Base-by-base conservation (phyloP, 2,888 invertebrate species). In the Eristalinus aeneus region DNA sequence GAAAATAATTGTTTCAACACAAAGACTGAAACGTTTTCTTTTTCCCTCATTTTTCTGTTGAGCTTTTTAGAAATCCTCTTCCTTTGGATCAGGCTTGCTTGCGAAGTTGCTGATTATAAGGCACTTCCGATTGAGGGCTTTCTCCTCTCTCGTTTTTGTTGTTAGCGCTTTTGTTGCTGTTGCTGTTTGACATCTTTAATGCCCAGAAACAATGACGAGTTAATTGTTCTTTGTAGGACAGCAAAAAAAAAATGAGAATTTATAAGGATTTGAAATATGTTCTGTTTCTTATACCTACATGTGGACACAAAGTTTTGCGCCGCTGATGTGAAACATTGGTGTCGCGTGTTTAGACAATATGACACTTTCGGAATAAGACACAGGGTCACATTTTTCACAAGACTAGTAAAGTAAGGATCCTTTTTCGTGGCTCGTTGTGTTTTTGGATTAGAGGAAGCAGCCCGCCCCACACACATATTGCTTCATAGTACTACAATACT, bases 1-100 rank as follows among this genome's bases (percentile, higher is more conserved):
- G 85, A 85, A 46, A 85, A 80, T 85, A 85, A 85, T 85, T 85
- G 85, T 85, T 85, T 80, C 68, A 20, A 79, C 85, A 80, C 73
- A 80, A 75, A 68, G 67, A 58, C 53, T 53, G 75, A 56, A 65
- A 32, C n/a, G 11, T 27, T 75, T 68, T 63, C 67, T 36, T 79
- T 36, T 54, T 63, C 16, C 54, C 65, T 65, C 65, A 36, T 27
- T 56, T 56, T 11, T 56, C 12, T 4, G 23, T 56, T 23, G 6
- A 23, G 23, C 56, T 56, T 22, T 56, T 67, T 54, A 22, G 60
- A 63, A 69, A 65, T 75, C 27, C 78, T 68, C 71, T 76, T 71
- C 68, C 56, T 72, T 65, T 58, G 34, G 60, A 65, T 65, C 46
- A 71, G 54, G 31, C 73, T 69, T 73, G 68, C 64, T 65, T 39